Conservation (phyloP, 2,797 vertebrate genomes). For the Coregonus suidteri region DNA sequence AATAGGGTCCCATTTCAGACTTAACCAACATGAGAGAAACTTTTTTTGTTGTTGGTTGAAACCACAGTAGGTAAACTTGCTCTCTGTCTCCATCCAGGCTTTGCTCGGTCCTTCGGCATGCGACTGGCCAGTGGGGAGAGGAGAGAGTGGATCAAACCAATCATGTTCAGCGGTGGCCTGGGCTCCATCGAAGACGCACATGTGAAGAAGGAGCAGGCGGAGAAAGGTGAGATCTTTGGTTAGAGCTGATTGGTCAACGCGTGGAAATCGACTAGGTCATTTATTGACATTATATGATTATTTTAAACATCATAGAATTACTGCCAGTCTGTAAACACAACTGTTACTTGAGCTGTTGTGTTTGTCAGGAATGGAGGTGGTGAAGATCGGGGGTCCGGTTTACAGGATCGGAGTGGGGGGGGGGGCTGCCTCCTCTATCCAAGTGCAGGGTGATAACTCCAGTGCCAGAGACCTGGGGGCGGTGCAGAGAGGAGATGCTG, state of each 20-base stretch:
- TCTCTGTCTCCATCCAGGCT: conserved; percentile 72
- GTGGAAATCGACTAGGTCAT: too few relatives aligned
- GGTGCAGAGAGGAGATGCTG: conserved; percentile 89
- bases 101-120: conserved; percentile 90
- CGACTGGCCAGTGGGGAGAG: conserved; percentile 79
- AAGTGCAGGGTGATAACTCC: conserved; percentile 91
- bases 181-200: conserved; percentile 86
- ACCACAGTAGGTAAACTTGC: background rate
- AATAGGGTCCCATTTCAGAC: too few relatives aligned
- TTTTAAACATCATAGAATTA: background rate
- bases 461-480: conserved; percentile 86
- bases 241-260: background rate
- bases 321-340: too few relatives aligned
- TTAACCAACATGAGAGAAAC: too few relatives aligned
- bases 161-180: conserved; percentile 94
- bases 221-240: conserved; percentile 70
- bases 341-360: background rate
- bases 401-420: conserved; percentile 94
- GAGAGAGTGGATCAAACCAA: conserved; percentile 91
- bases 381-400: conserved; percentile 92
- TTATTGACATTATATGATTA: background rate
- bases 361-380: conserved; percentile 86
- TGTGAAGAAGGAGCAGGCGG: conserved; percentile 79
- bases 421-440: conserved; percentile 89
- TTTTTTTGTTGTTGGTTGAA: background rate